Evolutionary conservation across 2,797 vertebrate genomes (phyloP), one percentile per base, ranked within the genome.

Genomic region (Takifugu rubripes): DNA sequence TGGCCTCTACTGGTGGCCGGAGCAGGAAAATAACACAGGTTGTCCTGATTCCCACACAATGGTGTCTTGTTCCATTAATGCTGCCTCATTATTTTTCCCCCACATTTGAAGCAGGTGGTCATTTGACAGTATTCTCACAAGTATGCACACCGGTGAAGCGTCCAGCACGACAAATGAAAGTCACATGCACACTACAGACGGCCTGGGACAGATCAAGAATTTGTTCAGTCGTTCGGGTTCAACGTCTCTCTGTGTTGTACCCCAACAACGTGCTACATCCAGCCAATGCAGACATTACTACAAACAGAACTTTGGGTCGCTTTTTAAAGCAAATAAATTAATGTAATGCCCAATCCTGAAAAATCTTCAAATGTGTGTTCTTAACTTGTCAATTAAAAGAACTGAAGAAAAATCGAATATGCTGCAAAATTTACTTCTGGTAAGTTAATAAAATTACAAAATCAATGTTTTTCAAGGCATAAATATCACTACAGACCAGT

Each of bases 111-210:
- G 64, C n/a, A 11, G 62, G 57, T 64, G 52, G 74, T 62, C 52
- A 54, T 70, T 69, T 53, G 61, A 76, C 66, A 75, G 64, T 61
- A 78, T 72, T 78, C 76, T 76, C 72, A 79, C 74, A 59, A 58
- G 26, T 78, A 79, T 25, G 33, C 79, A 79, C 75, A 31, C 70
- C 70, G 70, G 33, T 72, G 56, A 84, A 84, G 78, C 84, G 74
- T 75, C 73, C 72, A 66, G 73, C 76, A 79, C 56, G 15, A 82
- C 58, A 72, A 79, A 84, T 36, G 55, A 61, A 70, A 78, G 60
- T 29, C 55, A 77, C 84, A 81, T 84, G 77, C 81, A 85, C 67
- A 77, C 76, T 11, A 17, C 79, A 75, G 56, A 81, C 70, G 26
- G 68, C 63, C 54, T 61, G 67, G 68, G 51, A 63, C 66, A 60